Base-by-base conservation (phyloP, 2,113 vertebrate genomes). In the Crotalus helleri region DNA sequence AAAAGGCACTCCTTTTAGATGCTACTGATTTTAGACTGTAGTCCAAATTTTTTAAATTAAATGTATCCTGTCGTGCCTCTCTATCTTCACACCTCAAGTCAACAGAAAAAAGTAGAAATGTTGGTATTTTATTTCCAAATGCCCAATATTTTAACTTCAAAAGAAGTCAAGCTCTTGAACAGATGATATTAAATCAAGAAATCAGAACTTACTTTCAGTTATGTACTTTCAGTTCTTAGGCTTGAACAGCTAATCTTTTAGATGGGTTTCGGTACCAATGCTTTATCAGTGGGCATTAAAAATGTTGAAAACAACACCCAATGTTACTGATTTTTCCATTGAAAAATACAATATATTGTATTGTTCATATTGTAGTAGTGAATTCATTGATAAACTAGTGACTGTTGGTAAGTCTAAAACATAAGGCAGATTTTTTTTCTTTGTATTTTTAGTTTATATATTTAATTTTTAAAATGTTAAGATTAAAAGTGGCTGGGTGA, bases 161-260 rank as follows among this genome's bases (percentile, higher is more conserved):
- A 92, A 87, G 1, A 33, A 59, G 51, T 61, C 6, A 61, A 61
- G 55, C 10, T 87, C 17, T n/a, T 15, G 26, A 24, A 11, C 19
- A 33, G 39, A 17, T 85, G 51, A 55, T 15, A 24, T 12, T 5
- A 15, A 91, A 90, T n/a, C 51, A n/a, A 74, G 19, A 53, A 54
- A 59, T 51, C 29, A n/a, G 10, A 81, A 59, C 24, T 87, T 74
- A 74, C n/a, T 89, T 90, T 39, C 39, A 53, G 29, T 5, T 57
- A 51, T 51, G 49, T 74, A 74, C 13, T 89, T 90, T 90, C n/a
- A 53, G 33, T 5, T 57, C 2, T 6, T 61, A 26, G 44, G 39
- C 17, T 87, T 33, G 0, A 86, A 87, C 3, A 19, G 29, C 0
- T 0, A 0, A 24, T 87, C 11, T 15, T 2, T 12, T 0, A 0